Evolutionary conservation across 2,113 vertebrate species (phyloP).

Genomic region (Amphiprion ocellaris): DNA sequence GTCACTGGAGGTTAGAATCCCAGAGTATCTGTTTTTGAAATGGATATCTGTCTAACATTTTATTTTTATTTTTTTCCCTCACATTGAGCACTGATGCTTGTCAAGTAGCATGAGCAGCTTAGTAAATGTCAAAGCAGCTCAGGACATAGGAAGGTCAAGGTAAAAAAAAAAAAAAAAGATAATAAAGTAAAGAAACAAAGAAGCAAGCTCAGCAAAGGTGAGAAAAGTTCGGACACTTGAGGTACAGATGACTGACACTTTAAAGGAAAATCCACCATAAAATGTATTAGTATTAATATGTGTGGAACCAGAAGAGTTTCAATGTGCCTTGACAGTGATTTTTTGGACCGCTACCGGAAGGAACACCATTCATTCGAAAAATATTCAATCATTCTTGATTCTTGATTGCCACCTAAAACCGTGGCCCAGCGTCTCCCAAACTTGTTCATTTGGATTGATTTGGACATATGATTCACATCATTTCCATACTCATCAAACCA

Average conservation of each 20-base stretch:
- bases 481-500: no score
- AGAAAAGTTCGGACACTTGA: slow-evolving; percentile 11
- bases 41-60: not conserved
- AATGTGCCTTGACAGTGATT: no score
- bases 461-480: no score
- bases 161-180: slow-evolving; percentile 13
- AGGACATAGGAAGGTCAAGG: not conserved
- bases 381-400: not conserved
- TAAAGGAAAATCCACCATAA: no score
- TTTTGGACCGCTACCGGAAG: no score
- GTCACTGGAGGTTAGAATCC: not conserved
- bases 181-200: slow-evolving; percentile 1
- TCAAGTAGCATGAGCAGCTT: not conserved
- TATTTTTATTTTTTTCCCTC: no score
- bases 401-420: no score
- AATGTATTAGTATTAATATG: no score
- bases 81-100: not conserved
- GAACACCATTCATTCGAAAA: no score
- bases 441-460: no score
- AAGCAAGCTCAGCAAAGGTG: not conserved
- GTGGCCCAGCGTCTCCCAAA: no score
- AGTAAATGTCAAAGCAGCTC: not conserved
- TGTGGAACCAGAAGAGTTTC: no score
- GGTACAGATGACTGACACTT: not conserved
- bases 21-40: not conserved